Evolutionary conservation across 2,113 vertebrate genomes (phyloP).

Genomic region (Istiophorus platypterus): DNA sequence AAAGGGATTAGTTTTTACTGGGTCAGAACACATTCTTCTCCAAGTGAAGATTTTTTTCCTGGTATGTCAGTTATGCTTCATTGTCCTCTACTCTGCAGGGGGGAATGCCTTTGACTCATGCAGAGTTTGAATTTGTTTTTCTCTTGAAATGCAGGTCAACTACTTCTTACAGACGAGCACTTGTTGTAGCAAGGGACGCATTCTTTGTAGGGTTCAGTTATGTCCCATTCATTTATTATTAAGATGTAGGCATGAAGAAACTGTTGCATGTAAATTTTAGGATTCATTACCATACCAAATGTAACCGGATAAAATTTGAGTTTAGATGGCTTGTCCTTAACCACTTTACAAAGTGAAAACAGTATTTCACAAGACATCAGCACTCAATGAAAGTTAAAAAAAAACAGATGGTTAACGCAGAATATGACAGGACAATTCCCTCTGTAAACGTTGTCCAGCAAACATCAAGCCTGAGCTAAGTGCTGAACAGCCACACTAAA

Average conservation of each 20-base stretch:
- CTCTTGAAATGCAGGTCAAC: conserved; percentile 64
- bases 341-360: conserved; percentile 9
- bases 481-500: conserved; percentile 33
- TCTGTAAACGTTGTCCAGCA: conserved; percentile 34
- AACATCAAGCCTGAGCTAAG: conserved; percentile 44
- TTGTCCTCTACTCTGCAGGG: conserved; percentile 78
- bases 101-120: conserved; percentile 76
- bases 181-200: conserved; percentile 2
- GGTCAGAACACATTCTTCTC: conserved; percentile 58
- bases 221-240: neutral
- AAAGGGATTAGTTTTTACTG: conserved; percentile 49
- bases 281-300: neutral
- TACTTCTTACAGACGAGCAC: neutral
- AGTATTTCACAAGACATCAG: conserved; percentile 41
- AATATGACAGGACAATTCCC: conserved; percentile 24
- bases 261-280: neutral
- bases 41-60: conserved; percentile 47
- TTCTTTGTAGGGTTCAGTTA: conserved; percentile 8
- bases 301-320: neutral
- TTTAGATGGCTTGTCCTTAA: neutral
- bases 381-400: conserved; percentile 12
- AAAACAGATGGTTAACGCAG: conserved; percentile 35
- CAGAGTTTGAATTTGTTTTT: conserved; percentile 56
- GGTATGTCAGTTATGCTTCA: conserved; percentile 67
- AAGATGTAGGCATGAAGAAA: conserved; percentile 8